Evolutionary conservation across 2,797 vertebrate genomes (phyloP).

Genomic region (Chromobotia macracanthus): DNA sequence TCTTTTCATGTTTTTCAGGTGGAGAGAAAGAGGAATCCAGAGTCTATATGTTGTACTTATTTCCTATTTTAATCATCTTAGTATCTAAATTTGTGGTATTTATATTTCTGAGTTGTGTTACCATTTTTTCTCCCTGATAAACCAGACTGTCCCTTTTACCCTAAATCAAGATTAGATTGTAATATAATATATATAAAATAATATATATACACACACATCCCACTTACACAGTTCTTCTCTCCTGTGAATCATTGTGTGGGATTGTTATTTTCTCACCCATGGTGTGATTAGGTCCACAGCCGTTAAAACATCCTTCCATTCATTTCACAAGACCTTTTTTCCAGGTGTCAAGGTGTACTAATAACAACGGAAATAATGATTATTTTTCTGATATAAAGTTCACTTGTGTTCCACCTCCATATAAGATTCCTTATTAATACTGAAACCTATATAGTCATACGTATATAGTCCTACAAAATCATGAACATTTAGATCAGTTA

Average conservation of each 20-base stretch:
- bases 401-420: neutral
- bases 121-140: slow-evolving; percentile 29
- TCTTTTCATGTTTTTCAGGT: slow-evolving; percentile 18
- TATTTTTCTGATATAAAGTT: neutral
- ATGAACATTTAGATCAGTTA: neutral
- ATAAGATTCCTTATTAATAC: neutral
- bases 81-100: slow-evolving; percentile 37
- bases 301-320: neutral
- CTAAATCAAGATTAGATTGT: neutral
- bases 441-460: too few relatives aligned
- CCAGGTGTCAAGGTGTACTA: neutral
- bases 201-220: too few relatives aligned
- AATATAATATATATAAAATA: too few relatives aligned
- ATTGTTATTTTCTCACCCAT: neutral
- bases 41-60: neutral
- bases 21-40: neutral
- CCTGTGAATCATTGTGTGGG: neutral
- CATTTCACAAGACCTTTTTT: neutral
- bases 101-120: slow-evolving; percentile 20
- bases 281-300: fast-evolving
- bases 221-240: neutral
- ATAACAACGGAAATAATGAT: neutral
- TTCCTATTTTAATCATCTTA: slow-evolving; percentile 36
- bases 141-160: neutral
- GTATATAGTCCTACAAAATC: too few relatives aligned